phyloP scores from a whole-genome alignment of 1,140 invertebrate genomes.

The Drosophila baimaii region DNA sequence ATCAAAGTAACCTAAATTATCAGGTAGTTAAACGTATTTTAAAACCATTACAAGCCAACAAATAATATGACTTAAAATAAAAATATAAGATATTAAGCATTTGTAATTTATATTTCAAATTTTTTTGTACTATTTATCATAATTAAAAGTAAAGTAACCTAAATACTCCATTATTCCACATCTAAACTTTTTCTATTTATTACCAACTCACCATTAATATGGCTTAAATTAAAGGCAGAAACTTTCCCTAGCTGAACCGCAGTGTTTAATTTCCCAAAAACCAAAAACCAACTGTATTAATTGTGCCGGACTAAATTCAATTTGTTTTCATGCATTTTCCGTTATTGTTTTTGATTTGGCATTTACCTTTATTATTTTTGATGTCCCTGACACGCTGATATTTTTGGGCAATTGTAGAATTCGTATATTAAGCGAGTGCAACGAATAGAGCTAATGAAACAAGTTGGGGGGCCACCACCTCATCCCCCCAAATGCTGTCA shows the following conservation, averaged over 20 bases:
- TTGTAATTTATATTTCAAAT: background rate
- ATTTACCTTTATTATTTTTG: constrained; percentile 15
- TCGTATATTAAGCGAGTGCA: constrained; percentile 48
- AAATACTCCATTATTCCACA: background rate
- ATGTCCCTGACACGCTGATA: background rate
- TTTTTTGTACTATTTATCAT: background rate
- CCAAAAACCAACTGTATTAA: constrained; percentile 5
- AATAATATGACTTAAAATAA: no score
- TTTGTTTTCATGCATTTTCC: constrained; percentile 4
- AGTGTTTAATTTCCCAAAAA: background rate
- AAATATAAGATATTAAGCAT: no score
- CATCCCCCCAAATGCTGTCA: constrained; percentile 18
- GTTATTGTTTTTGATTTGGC: constrained; percentile 8
- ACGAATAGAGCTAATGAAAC: constrained; percentile 63
- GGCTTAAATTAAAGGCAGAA: background rate
- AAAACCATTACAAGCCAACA: no score
- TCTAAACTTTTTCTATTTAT: background rate
- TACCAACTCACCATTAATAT: background rate
- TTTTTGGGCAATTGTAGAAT: constrained; percentile 15
- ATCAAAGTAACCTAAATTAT: no score
- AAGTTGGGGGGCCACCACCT: constrained; percentile 25
- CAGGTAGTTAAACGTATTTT: no score
- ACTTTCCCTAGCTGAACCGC: background rate
- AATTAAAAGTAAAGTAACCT: background rate
- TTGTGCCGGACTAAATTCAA: constrained; percentile 3